phyloP scores from a whole-genome alignment of 2,113 vertebrate species.

The Microtus richardsoni region DNA sequence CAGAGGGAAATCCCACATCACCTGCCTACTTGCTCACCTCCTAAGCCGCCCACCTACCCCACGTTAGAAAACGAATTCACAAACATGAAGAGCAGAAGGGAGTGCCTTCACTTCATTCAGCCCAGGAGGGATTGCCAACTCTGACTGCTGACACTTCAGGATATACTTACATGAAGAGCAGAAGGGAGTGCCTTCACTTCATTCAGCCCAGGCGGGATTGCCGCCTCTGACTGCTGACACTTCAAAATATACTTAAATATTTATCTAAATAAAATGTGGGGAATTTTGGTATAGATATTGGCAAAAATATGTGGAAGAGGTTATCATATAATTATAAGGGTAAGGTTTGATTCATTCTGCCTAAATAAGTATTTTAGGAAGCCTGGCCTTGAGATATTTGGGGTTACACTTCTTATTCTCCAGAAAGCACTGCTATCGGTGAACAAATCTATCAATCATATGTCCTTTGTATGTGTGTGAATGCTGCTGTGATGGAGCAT shows the following conservation, averaged over 20 bases:
- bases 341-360: neutral
- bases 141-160: neutral
- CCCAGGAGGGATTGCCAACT: neutral
- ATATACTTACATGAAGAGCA: neutral
- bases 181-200: neutral
- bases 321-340: neutral
- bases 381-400: neutral
- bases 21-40: neutral
- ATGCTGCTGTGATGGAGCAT: neutral
- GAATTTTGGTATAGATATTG: neutral
- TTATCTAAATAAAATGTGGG: neutral
- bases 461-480: neutral
- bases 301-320: neutral
- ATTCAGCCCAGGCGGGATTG: neutral
- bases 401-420: neutral
- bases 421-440: neutral
- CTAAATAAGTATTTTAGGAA: neutral
- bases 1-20: too few species aligned
- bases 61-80: neutral
- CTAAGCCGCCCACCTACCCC: neutral
- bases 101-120: neutral
- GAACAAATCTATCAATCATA: neutral
- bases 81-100: neutral
- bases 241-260: conserved; percentile 27
- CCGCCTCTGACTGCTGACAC: neutral